Evolutionary conservation across 2,888 invertebrate genomes (phyloP), one percentile per base, ranked within the genome.

Genomic region (Dione juno): DNA sequence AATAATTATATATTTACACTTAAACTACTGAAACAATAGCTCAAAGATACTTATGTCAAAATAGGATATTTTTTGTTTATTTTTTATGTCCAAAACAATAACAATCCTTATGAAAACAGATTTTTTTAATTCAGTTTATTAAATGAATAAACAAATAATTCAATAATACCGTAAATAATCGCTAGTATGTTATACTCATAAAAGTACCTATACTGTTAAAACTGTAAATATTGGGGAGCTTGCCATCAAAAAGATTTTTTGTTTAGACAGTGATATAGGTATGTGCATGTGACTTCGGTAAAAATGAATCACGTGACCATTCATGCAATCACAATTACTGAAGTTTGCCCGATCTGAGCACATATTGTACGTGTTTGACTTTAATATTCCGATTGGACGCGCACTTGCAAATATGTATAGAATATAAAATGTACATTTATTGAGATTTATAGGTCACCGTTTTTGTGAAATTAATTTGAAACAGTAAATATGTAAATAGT

Each of bases 261-360:
- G 13, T 40, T 40, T 10, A 37, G 16, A 11, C 16, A 57, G n/a
- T 16, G 54, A 37, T n/a, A 37, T 54, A 54, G 10, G 19, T 53
- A 8, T 0, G 16, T 48, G 16, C 0, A 48, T 40, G 28, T 61
- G 28, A 64, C 21, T 37, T 40, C 19, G 14, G 16, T 16, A 75
- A 76, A 76, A 75, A 75, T 66, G 71, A 58, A n/a, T 58, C 63
- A 21, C 52, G 69, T 48, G 64, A 54, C 48, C 45, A 45, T 66
- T 53, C 13, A 61, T 45, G 63, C 54, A 37, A 48, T 67, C 72
- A 61, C 52, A 68, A 64, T 74, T 45, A 57, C 43, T 68, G 53
- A 16, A 40, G 64, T 64, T 69, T 64, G 57, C 54, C 21, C n/a
- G 63, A 63, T 21, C 45, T 64, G 57, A 48, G 48, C 69, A 69